Evolutionary conservation across 2,113 vertebrate genomes (phyloP).

Genomic region (Cinclus cinclus): DNA sequence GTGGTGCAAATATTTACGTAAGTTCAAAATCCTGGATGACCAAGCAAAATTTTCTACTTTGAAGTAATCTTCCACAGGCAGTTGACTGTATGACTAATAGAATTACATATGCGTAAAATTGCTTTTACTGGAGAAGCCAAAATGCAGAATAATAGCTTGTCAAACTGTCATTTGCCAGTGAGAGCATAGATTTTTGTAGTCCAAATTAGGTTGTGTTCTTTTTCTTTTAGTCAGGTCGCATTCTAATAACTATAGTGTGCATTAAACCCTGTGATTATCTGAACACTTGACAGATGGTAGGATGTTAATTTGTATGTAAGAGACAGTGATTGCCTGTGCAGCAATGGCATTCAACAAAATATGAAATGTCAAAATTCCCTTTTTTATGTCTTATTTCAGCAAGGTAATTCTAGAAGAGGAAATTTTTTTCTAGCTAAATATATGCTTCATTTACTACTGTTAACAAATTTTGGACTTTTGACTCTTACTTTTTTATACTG

Average conservation of each 20-base stretch:
- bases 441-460: slow-evolving; percentile 51
- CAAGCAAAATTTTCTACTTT: slow-evolving; percentile 68
- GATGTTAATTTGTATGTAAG: slow-evolving; percentile 80
- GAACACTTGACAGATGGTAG: slow-evolving; percentile 82
- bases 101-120: slow-evolving; percentile 72
- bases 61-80: slow-evolving; percentile 65
- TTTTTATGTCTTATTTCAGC: slow-evolving; percentile 67
- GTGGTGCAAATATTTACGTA: slow-evolving; percentile 58
- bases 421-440: slow-evolving; percentile 40
- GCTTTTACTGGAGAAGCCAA: slow-evolving; percentile 71
- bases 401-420: slow-evolving; percentile 55
- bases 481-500: neutral
- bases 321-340: slow-evolving; percentile 76
- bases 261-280: slow-evolving; percentile 81
- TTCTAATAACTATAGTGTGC: slow-evolving; percentile 82
- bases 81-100: slow-evolving; percentile 74
- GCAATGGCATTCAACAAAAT: slow-evolving; percentile 71
- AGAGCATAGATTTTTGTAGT: slow-evolving; percentile 79
- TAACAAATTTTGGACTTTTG: slow-evolving; percentile 16
- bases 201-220: slow-evolving; percentile 81
- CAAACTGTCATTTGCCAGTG: slow-evolving; percentile 78
- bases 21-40: slow-evolving; percentile 69
- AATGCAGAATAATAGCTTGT: slow-evolving; percentile 80
- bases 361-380: slow-evolving; percentile 77
- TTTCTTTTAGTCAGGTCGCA: slow-evolving; percentile 80